Evolutionary conservation across 2,113 vertebrate genomes (phyloP).

Genomic region (Amazona vittata): DNA sequence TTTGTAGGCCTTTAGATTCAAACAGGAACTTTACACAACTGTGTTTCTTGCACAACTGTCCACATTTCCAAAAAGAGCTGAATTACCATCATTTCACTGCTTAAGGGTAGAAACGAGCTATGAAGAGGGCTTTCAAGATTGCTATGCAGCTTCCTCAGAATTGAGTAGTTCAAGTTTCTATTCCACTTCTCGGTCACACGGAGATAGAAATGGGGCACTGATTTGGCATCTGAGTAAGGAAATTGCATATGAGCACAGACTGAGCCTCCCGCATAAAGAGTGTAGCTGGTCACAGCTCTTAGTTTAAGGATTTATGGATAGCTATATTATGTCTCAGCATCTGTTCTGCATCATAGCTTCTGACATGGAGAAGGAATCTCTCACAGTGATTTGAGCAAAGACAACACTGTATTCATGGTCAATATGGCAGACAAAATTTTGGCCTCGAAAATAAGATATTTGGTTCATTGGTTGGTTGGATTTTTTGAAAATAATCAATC

Average conservation of each 20-base stretch:
- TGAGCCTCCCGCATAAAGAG: neutral
- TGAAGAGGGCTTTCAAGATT: neutral
- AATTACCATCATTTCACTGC: neutral
- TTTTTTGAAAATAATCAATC: neutral
- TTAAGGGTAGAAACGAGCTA: neutral
- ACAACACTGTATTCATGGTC: neutral
- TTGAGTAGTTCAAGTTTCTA: neutral
- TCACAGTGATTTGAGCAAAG: neutral
- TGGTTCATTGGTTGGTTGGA: neutral
- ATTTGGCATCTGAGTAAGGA: neutral
- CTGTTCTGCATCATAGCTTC: constrained; percentile 37
- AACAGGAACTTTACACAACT: neutral
- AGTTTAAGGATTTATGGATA: constrained; percentile 18
- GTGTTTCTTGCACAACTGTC: neutral
- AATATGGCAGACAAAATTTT: neutral
- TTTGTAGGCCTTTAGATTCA: neutral
- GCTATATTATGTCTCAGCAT: constrained; percentile 12
- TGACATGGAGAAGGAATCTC: neutral
- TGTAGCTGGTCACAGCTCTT: neutral
- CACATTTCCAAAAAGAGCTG: neutral
- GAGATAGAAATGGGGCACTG: neutral
- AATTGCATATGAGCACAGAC: neutral
- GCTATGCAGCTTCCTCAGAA: neutral
- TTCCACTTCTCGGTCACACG: neutral
- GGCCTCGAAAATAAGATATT: neutral